phyloP scores from a whole-genome alignment of 2,888 invertebrate species.

The Listrodromus nycthemerus region DNA sequence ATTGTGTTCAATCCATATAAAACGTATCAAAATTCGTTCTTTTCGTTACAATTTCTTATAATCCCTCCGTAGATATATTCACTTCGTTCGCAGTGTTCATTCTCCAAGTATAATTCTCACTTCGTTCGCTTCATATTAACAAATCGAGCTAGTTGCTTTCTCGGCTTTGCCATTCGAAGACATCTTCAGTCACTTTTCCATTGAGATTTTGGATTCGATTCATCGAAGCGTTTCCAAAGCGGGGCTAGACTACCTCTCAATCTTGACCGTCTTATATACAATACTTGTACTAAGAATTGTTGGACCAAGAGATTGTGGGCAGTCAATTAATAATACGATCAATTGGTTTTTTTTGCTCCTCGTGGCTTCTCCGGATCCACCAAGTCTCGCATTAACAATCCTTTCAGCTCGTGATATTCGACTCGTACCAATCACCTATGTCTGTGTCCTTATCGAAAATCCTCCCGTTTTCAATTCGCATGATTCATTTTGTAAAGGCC shows the following conservation, averaged over 20 bases:
- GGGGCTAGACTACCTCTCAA: conserved; percentile 5
- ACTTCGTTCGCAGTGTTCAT: conserved; percentile 6
- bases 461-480: conserved; percentile 48
- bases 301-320: conserved; percentile 53
- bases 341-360: conserved; percentile 2
- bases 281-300: conserved; percentile 67
- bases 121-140: conserved; percentile 15
- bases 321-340: conserved; percentile 16
- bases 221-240: conserved; percentile 23
- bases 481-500: conserved; percentile 69
- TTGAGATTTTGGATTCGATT: conserved; percentile 25
- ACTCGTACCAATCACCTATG: conserved; percentile 24
- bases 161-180: conserved; percentile 15
- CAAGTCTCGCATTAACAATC: conserved; percentile 44
- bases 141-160: conserved; percentile 27
- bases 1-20: conserved; percentile 80
- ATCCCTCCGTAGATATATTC: conserved; percentile 58
- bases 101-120: conserved; percentile 9
- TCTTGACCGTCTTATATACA: conserved; percentile 73
- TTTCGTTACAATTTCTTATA: conserved; percentile 64
- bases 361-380: conserved; percentile 41
- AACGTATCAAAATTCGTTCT: conserved; percentile 82
- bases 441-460: neutral
- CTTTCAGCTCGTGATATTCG: conserved; percentile 37
- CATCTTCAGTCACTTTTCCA: conserved; percentile 13